These are phyloP conservation scores for Amiota communis DNA, from an alignment of 2,888 invertebrate species.

Conservation along the genomic window DNA sequence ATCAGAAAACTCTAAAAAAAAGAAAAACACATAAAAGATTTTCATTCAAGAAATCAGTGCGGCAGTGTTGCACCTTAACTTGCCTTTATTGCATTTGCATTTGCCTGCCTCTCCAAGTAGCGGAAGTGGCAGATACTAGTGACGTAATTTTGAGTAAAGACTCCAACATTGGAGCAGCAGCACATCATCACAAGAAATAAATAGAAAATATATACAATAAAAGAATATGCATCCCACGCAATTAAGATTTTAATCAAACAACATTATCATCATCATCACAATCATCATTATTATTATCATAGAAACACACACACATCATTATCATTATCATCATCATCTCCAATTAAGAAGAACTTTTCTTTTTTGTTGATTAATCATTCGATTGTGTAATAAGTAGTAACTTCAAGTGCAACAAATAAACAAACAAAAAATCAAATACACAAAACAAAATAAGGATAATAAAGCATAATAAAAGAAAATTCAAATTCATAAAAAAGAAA, in stretches of 20 bases:
- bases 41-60: background rate
- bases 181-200: background rate
- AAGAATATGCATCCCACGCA: background rate
- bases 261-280: background rate
- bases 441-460: too few species aligned
- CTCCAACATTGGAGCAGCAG: background rate
- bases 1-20: constrained; percentile 12
- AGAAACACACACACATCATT: too few species aligned
- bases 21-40: constrained; percentile 1
- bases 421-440: background rate
- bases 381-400: constrained; percentile 7
- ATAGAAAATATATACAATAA: background rate
- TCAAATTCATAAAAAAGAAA: too few species aligned
- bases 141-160: constrained; percentile 22
- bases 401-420: background rate
- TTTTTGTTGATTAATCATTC: background rate
- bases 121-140: constrained; percentile 9
- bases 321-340: too few species aligned
- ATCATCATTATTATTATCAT: too few species aligned
- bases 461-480: too few species aligned
- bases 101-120: background rate
- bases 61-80: background rate
- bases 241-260: background rate
- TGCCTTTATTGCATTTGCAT: background rate
- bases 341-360: background rate